Base-by-base conservation (phyloP, 1,140 invertebrate genomes). In the Drosophila santomea region DNA sequence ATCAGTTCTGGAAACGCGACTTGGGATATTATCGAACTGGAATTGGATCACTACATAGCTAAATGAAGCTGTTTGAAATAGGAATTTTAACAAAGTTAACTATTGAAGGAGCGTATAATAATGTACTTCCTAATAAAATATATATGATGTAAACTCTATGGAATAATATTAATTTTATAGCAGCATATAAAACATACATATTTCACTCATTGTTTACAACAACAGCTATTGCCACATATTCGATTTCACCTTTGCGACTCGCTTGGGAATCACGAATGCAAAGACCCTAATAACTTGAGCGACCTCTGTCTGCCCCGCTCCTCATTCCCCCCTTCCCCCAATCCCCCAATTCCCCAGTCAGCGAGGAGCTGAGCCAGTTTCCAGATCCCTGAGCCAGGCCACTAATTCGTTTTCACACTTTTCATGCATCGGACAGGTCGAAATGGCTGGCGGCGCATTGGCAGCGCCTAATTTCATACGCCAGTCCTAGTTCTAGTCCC, bases 361-460 rank as follows among this genome's bases (percentile, higher is more conserved):
- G 32, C 32, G 32, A 32, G 32, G 32, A 32, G 2, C 14, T 32
- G 59, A 32, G 25, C 17, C 15, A 61, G 43, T 60, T 43, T 14
- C 47, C 32, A 57, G 64, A 58, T 57, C 62, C 63, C 32, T 72
- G 39, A 45, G 45, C 67, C 44, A 56, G 68, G 38, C 14, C 73
- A 75, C 75, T 86, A 88, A 86, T 86, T 86, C 83, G 71, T 86
- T 86, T 86, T 86, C 83, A 88, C 83, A 86, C 83, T 86, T 88
- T 88, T 86, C 83, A 88, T 83, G 57, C 45, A 56, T 60, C 56
- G 50, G 79, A 86, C 83, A 83, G 75, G 61, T 74, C 71, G 59
- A 43, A 67, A 67, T 79, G 32, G 69, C 83, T 82, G 45, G 17
- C 44, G 83, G 83, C 71, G 47, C 28, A 50, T 78, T 78, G 66